A percentile compares a stretch with the other conserved stretches of the same genome.
These are phyloP conservation scores for Ptychoptera albimana DNA, from an alignment of 2,888 invertebrate genomes.

Conservation along the genomic window DNA sequence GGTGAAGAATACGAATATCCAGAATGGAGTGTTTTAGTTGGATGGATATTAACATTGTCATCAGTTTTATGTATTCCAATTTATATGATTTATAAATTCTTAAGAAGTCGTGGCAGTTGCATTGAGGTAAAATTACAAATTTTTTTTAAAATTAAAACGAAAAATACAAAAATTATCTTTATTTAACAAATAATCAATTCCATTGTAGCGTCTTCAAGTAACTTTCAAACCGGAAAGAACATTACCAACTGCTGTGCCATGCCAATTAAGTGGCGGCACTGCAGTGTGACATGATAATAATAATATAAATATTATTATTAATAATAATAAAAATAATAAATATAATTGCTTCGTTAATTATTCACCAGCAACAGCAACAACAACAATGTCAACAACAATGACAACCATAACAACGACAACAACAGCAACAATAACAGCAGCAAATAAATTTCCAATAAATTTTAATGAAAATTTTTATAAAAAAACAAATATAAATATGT, in stretches of 20 bases:
- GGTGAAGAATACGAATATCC: conserved; percentile 60
- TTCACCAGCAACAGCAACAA: conserved; percentile 10
- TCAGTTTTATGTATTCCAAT: conserved; percentile 74
- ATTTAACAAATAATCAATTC: no score
- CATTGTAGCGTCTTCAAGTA: conserved; percentile 11
- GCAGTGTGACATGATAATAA: conserved; percentile 29
- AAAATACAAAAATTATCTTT: no score
- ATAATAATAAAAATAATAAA: conserved; percentile 8
- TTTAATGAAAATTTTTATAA: background rate
- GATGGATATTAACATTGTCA: conserved; percentile 68
- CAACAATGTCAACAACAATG: conserved; percentile 9
- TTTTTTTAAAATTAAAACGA: background rate
- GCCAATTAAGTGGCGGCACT: conserved; percentile 23
- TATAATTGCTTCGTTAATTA: background rate
- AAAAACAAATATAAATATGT: background rate
- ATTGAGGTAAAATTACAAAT: background rate
- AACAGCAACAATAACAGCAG: conserved; percentile 10
- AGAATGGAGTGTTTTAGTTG: conserved; percentile 63
- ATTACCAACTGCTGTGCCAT: conserved; percentile 25
- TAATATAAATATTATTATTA: conserved; percentile 9
- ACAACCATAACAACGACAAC: conserved; percentile 9
- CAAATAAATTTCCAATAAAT: no score
- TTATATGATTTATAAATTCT: conserved; percentile 65
- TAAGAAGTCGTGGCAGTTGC: conserved; percentile 47
- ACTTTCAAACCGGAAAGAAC: conserved; percentile 22